Base-by-base conservation (phyloP, 2,797 vertebrate genomes). In the Oophaga sylvatica region DNA sequence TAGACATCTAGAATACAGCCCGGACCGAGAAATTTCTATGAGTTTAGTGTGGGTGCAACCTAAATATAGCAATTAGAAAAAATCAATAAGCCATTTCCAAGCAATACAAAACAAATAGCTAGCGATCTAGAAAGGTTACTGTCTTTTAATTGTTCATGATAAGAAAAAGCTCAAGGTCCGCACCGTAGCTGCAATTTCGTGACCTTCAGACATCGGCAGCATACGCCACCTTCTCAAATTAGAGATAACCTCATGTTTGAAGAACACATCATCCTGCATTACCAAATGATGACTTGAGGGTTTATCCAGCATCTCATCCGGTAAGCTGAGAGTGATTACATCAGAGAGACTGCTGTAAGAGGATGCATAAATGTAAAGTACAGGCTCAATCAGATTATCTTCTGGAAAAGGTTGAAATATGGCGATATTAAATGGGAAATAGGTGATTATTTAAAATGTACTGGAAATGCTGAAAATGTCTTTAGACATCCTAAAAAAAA, bases 161-260 rank as follows among this genome's bases (percentile, higher is more conserved):
- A 71, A 71, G 17, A 56, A 3, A 41, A n/a, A 35, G 31, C 35
- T 26, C 57, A 57, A 20, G n/a, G 15, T 68, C 41, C 53, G 62
- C 41, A 68, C 13, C 65, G 22, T 68, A 12, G 22, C 70, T 41
- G 45, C 45, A 19, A 59, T 77, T 63, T 63, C 35, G 26, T 78
- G 60, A 29, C 57, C 70, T 65, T 20, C 29, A 80, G 26, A 77
- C 48, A 29, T 57, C 29, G 60, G 15, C 31, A 65, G 17, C 16
- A 73, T 62, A 59, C 4, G 16, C 29, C 35, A 79, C n/a, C 19
- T 12, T 68, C 45, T 75, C 41, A 81, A 65, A 67, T 76, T 16
- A 81, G 78, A 48, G 70, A 88, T 85, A 35, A 45, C n/a, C 26
- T 84, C 80, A 87, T 88, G 41, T 84, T 73, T 56, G 60, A 80